Base-by-base conservation (phyloP, 2,797 vertebrate species). In the Myotis myotis region DNA sequence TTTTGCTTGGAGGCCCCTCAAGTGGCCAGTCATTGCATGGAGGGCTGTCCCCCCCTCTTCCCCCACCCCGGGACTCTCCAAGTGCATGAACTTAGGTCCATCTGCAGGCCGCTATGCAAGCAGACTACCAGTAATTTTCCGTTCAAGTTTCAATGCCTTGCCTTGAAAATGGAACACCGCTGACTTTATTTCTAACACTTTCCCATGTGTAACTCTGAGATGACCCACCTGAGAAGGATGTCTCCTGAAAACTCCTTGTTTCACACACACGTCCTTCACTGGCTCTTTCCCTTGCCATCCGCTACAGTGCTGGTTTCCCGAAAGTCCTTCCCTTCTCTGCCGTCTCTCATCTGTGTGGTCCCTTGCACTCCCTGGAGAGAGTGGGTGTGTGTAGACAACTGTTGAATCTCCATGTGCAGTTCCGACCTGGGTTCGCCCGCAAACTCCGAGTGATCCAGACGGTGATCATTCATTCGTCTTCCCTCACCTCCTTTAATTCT, bases 321-420 rank as follows among this genome's bases (percentile, higher is more conserved):
- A n/a, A 33, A 75, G 3, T 7, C 47, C 51, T 51, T 25, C 19
- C 20, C 16, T 16, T 47, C 0, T 20, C 15, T 60, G 30, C 70
- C 1, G 25, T 57, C 23, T 62, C 20, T 44, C 3, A 2, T 28
- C 23, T 51, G 22, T 57, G 30, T 33, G 15, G 55, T 44, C 80
- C 62, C 49, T 12, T 19, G 2, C 8, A 5, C 2, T 7, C 64
- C 64, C 47, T 70, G 30, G 71, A 30, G 19, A 41, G 74, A 19
- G 68, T 13, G 6, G 4, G 23, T 22, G 15, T 23, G 0, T 10
- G n/a, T n/a, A 23, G 20, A 76, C 22, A 30, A 16, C 28, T 13
- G 57, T 60, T 3, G 51, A 0, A 8, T n/a, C 25, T 25, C 2
- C 7, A 0, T 12, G 30, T 36, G 41, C 38, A 4, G 2, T 17